Evolutionary conservation across 1,140 invertebrate species (phyloP).

Genomic region (Bombus consobrinus): DNA sequence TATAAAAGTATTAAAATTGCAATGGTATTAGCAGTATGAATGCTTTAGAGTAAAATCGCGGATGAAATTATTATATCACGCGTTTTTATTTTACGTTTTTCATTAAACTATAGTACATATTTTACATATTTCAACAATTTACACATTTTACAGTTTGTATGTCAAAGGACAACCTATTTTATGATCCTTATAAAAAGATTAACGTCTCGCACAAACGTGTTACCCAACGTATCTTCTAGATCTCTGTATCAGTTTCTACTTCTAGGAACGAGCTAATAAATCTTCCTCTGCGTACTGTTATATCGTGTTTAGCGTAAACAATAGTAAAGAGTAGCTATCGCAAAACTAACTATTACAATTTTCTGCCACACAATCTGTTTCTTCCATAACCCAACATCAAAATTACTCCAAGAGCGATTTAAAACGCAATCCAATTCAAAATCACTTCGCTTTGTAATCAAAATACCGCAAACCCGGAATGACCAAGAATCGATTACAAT

Average conservation of each 20-base stretch:
- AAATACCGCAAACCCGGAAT: too few species aligned
- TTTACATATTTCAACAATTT: neutral
- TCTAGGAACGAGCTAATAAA: neutral
- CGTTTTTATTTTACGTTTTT: too few species aligned
- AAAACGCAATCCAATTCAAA: too few species aligned
- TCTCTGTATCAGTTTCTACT: conserved; percentile 1
- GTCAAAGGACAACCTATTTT: neutral
- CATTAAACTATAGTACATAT: too few species aligned
- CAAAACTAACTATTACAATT: neutral
- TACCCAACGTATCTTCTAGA: neutral
- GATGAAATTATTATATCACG: neutral
- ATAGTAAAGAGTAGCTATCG: neutral
- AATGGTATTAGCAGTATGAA: neutral
- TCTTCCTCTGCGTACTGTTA: neutral
- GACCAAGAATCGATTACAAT: too few species aligned
- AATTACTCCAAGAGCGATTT: too few species aligned
- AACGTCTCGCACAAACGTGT: neutral
- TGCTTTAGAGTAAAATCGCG: neutral
- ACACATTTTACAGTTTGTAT: neutral
- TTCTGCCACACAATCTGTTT: neutral
- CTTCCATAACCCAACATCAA: too few species aligned
- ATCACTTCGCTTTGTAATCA: too few species aligned
- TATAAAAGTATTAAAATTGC: neutral
- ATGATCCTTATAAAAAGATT: neutral
- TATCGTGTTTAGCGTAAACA: neutral